phyloP scores from a whole-genome alignment of 1,140 invertebrate genomes.

The Bombus soroeensis region DNA sequence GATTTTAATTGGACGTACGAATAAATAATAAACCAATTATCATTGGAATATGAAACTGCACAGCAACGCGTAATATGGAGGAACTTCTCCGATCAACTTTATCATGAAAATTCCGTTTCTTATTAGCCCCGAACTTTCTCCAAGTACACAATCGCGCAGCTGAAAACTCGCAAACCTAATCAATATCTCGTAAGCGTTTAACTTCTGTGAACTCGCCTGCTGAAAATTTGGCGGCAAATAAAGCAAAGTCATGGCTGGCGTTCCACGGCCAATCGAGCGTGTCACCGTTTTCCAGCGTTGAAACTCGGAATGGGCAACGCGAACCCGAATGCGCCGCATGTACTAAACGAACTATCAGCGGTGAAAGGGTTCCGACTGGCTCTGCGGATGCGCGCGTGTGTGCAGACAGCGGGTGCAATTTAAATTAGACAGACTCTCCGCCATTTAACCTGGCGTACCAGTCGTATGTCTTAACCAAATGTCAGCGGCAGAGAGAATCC shows the following conservation, averaged over 20 bases:
- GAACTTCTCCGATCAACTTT: too few species aligned
- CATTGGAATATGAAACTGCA: neutral
- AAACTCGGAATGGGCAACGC: neutral
- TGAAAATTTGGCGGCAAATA: conserved; percentile 13
- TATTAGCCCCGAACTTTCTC: neutral
- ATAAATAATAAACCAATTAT: neutral
- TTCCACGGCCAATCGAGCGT: conserved; percentile 30
- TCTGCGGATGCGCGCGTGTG: neutral
- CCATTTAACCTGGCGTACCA: conserved; percentile 53
- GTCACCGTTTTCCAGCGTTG: neutral
- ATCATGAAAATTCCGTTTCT: neutral
- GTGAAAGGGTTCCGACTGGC: neutral
- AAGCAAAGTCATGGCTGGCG: neutral
- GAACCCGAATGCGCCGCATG: conserved; percentile 26
- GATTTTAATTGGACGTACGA: neutral
- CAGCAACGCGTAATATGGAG: neutral
- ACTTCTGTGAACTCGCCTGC: neutral
- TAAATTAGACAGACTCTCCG: conserved; percentile 70
- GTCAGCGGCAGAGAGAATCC: conserved; percentile 62
- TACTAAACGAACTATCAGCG: conserved; percentile 45
- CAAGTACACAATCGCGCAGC: neutral
- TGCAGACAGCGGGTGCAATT: conserved; percentile 66
- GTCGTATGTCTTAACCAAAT: conserved; percentile 66
- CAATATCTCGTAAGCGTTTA: conserved; percentile 27
- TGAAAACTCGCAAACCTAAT: neutral